Conservation (phyloP, 2,888 invertebrate species). For the Syritta pipiens region DNA sequence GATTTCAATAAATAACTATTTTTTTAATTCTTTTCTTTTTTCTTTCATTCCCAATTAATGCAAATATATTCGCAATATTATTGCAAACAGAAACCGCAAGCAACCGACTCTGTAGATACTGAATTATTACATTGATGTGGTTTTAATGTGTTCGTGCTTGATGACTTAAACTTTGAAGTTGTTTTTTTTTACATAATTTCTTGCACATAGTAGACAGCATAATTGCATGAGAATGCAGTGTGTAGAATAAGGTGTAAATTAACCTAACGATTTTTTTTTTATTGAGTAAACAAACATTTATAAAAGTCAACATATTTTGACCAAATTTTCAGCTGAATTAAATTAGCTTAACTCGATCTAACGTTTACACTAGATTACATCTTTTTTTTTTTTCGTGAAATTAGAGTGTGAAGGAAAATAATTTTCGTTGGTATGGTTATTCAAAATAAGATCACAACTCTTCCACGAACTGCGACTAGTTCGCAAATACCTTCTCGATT, state of each 20-base stretch:
- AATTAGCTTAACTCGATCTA: too few relatives aligned
- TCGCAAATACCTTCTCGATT: too few relatives aligned
- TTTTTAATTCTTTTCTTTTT: slow-evolving; percentile 8
- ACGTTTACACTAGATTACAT: too few relatives aligned
- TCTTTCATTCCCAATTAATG: slow-evolving; percentile 27
- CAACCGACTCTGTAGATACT: background rate
- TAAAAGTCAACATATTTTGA: too few relatives aligned
- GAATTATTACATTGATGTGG: slow-evolving; percentile 20
- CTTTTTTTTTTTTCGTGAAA: too few relatives aligned
- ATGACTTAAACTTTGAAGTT: slow-evolving; percentile 7
- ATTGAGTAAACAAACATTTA: too few relatives aligned
- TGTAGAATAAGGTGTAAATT: slow-evolving; percentile 5
- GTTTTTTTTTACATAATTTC: background rate
- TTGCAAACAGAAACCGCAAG: slow-evolving; percentile 22
- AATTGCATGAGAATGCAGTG: slow-evolving; percentile 5
- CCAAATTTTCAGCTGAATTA: too few relatives aligned
- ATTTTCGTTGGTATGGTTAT: too few relatives aligned
- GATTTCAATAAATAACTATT: slow-evolving; percentile 20
- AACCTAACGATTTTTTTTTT: too few relatives aligned
- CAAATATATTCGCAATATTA: slow-evolving; percentile 58
- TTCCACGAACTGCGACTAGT: too few relatives aligned
- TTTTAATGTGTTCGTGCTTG: slow-evolving; percentile 15
- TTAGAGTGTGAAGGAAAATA: too few relatives aligned
- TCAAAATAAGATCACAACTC: too few relatives aligned
- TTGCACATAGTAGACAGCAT: slow-evolving; percentile 2